phyloP scores from a whole-genome alignment of 2,888 invertebrate genomes.

The Eudemis profundana region DNA sequence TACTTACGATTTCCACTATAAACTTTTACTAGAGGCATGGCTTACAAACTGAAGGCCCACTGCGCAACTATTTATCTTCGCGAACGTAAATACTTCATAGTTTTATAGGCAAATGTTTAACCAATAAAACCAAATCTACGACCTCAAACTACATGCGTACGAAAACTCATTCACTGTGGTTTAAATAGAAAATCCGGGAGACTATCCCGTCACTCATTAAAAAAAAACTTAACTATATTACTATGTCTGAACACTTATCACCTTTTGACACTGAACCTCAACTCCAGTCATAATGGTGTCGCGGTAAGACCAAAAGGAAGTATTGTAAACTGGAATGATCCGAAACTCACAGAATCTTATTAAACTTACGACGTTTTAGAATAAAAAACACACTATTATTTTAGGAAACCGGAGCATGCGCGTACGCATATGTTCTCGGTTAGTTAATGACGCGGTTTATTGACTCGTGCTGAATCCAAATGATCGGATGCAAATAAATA shows the following conservation, averaged over 20 bases:
- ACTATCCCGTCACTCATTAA: not conserved
- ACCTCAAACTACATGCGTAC: not conserved
- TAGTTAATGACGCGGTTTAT: slow-evolving; percentile 15
- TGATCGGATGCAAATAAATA: not conserved
- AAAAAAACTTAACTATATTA: not conserved
- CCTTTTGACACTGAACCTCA: not conserved
- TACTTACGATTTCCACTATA: too few species aligned
- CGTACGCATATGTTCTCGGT: not conserved
- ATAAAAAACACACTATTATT: not conserved
- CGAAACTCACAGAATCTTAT: too few species aligned
- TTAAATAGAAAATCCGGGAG: slow-evolving; percentile 33
- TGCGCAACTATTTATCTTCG: too few species aligned
- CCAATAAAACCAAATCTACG: not conserved
- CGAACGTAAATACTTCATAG: too few species aligned
- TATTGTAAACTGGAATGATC: too few species aligned
- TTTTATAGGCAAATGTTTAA: too few species aligned
- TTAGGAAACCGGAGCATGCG: slow-evolving; percentile 22
- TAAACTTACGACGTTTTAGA: not conserved
- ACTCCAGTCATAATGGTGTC: too few species aligned
- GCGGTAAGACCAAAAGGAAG: too few species aligned
- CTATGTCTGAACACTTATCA: not conserved
- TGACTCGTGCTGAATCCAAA: slow-evolving; percentile 10
- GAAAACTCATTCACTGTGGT: not conserved
- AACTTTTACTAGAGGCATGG: too few species aligned
- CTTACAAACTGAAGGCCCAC: too few species aligned